Conservation (phyloP, 92 coral and sea anemone genomes). For the Porites divaricata region DNA sequence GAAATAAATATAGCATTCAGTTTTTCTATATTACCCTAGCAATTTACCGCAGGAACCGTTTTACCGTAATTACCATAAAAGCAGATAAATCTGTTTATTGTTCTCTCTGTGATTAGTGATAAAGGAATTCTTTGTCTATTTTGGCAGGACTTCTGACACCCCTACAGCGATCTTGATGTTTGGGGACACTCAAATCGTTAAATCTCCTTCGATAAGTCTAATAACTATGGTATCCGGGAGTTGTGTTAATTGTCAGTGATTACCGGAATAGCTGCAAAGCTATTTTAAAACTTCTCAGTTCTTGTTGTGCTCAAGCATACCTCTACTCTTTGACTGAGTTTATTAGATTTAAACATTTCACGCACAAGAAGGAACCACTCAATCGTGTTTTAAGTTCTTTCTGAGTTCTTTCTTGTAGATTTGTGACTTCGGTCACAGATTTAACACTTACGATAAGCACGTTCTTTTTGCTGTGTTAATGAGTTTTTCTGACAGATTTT, state of each 20-base stretch:
- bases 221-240: slow-evolving; percentile 9
- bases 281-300: background rate
- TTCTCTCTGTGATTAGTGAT: slow-evolving; percentile 18
- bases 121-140: slow-evolving; percentile 28
- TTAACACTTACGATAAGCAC: background rate
- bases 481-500: background rate
- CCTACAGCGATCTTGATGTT: background rate
- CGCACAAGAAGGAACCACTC: background rate
- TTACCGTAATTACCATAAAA: background rate
- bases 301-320: background rate
- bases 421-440: background rate
- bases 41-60: too few species aligned
- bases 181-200: slow-evolving; percentile 15
- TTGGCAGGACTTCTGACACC: background rate
- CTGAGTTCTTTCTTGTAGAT: background rate
- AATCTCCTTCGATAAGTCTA: slow-evolving; percentile 8
- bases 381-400: background rate
- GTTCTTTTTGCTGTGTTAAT: background rate
- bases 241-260: background rate
- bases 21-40: background rate
- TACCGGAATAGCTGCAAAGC: background rate
- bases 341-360: background rate
- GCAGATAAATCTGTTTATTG: slow-evolving; percentile 28
- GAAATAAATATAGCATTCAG: too few species aligned
- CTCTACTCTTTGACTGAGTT: background rate